Base-by-base conservation (phyloP, 2,113 vertebrate species). In the Dolichotis patagonum region DNA sequence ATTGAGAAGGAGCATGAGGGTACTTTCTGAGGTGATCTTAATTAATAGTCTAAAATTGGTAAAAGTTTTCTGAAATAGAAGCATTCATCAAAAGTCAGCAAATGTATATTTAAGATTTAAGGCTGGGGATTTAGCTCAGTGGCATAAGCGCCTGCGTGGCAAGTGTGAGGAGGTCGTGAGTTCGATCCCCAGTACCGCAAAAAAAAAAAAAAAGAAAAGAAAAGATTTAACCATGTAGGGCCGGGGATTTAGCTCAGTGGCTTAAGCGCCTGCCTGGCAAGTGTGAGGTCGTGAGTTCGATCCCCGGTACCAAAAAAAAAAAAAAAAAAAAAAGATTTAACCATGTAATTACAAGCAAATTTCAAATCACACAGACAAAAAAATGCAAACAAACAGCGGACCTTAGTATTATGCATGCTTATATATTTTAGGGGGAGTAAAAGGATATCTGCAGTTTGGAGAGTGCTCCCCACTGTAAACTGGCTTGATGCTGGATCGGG, bases 321-420 rank as follows among this genome's bases (percentile, higher is more conserved):
- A n/a, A n/a, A n/a, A n/a, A n/a, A n/a, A n/a, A n/a, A n/a, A n/a
- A n/a, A 56, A 95, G 24, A 81, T 73, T n/a, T 63, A 84, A 60
- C 35, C 75, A 41, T 73, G 93, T 92, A 41, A 32, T 10, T 49
- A 26, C 24, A 28, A 28, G 30, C 60, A 86, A 69, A 94, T 93
- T 95, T 85, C 63, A 88, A 89, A 85, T 85, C 67, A n/a, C n/a
- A n/a, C n/a, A n/a, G n/a, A 69, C 77, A 84, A 85, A 32, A 91
- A 93, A 83, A 41, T 28, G 17, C 60, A 67, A 97, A 71, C 24
- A 56, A 92, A 91, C 43, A 77, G 38, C 69, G 8, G 20, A 73
- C 26, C 88, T 19, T 93, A 63, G 86, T 58, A 75, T 17, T 63
- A 32, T 3, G 11, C 69, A 73, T 46, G 14, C 56, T 46, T 35